Evolutionary conservation across 2,113 vertebrate species (phyloP).

Genomic region (Alethe diademata): DNA sequence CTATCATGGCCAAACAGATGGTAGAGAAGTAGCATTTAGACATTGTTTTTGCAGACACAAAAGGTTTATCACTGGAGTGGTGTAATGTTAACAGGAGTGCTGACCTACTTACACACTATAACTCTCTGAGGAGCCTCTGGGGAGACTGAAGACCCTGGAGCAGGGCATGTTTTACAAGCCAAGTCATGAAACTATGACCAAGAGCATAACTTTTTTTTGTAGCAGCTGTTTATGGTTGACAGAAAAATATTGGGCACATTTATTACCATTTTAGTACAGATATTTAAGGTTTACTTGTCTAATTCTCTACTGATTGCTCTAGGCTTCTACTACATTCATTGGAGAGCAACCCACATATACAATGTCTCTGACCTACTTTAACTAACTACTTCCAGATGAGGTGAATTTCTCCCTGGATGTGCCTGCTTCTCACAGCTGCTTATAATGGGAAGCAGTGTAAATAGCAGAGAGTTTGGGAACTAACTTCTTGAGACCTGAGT

Average conservation of each 20-base stretch:
- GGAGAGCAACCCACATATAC: neutral
- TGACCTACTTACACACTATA: constrained; percentile 53
- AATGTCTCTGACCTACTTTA: constrained; percentile 25
- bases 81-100: neutral
- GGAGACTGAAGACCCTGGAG: constrained; percentile 3
- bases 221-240: neutral
- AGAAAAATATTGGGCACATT: neutral
- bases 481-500: neutral
- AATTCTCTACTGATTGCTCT: neutral
- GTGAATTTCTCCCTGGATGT: neutral
- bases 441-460: neutral
- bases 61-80: constrained; percentile 24
- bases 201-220: neutral
- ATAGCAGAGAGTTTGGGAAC: neutral
- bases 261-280: neutral
- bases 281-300: neutral
- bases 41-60: constrained; percentile 41
- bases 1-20: constrained; percentile 47
- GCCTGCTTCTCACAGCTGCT: neutral
- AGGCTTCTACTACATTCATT: neutral
- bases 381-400: neutral
- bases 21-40: neutral
- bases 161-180: constrained; percentile 22
- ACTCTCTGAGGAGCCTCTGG: constrained; percentile 9
- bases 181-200: constrained; percentile 33